Base-by-base conservation (phyloP, 1,140 invertebrate species). In the Ctenoplectra terminalis region DNA sequence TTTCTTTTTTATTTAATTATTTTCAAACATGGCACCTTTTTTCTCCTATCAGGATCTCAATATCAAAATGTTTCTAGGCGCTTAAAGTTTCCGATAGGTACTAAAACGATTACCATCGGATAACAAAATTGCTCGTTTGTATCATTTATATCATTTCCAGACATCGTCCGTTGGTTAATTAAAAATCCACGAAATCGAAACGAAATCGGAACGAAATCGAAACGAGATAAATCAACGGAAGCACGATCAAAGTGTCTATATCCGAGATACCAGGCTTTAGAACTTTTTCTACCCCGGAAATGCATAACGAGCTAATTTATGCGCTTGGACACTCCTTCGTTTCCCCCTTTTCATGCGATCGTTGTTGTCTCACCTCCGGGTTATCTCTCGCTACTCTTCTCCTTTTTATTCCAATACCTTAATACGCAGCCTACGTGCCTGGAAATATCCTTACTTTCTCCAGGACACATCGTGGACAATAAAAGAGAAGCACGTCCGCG, bases 371-470 rank as follows among this genome's bases (percentile, higher is more conserved):
- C 72, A 63, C 58, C 34, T 48, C 34, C 31, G n/a, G 58, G 20
- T 74, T 63, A 61, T 81, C 31, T 81, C 48, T 31, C 63, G 23
- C 29, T 23, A 8, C 20, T 0, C 31, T 77, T n/a, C 2, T 11
- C 17, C 1, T 56, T 11, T 48, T 9, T 75, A 9, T 37, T 7
- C 20, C 0, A 15, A n/a, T 63, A 26, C 31, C 43, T 74, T 37
- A 63, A 74, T 74, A 74, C 23, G 40, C 31, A 31, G 4, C 9
- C 23, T 34, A 46, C 46, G 34, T 63, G 37, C 20, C 9, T 29
- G 61, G 64, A 40, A 67, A 76, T 76, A 56, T 76, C 37, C 48
- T 76, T 52, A 43, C 61, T 76, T 76, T 76, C 74, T 67, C 74
- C 74, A 67, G 48, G 50, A 72, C 70, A 37, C 56, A 26, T 43